Percentiles rank a stretch among this genome's conserved stretches.
These are phyloP conservation scores for Otocyon megalotis DNA, from an alignment of 2,113 vertebrate genomes.

Conservation along the genomic window DNA sequence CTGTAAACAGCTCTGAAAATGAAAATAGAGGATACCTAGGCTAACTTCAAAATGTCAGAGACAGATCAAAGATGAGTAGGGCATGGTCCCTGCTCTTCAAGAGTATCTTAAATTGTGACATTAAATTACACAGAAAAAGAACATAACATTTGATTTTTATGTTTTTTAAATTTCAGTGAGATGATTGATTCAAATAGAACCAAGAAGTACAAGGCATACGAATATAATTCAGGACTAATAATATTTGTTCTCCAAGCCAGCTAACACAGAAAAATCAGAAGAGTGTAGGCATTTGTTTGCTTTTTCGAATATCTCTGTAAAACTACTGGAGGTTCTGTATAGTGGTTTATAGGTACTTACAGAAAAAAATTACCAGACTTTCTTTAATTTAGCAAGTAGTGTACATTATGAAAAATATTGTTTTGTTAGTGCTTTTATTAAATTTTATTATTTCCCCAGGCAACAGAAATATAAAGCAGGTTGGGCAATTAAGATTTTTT, in stretches of 20 bases:
- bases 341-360: neutral
- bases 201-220: neutral
- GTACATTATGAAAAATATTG: neutral
- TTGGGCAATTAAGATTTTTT: neutral
- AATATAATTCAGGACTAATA: neutral
- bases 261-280: neutral
- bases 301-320: neutral
- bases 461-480: neutral
- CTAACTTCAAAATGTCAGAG: neutral
- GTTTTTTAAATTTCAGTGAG: neutral
- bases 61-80: neutral
- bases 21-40: neutral
- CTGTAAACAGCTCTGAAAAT: neutral
- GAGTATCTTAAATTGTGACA: neutral
- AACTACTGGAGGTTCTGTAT: neutral
- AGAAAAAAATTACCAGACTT: neutral
- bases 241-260: neutral
- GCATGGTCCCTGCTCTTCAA: neutral
- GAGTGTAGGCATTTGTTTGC: neutral
- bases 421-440: neutral
- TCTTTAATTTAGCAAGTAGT: neutral
- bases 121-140: conserved; percentile 15
- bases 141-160: neutral
- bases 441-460: neutral
- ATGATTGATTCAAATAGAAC: neutral